Evolutionary conservation across 2,888 invertebrate species (phyloP), one percentile per base, ranked within the genome.

Genomic region (Myopa tessellatipennis): DNA sequence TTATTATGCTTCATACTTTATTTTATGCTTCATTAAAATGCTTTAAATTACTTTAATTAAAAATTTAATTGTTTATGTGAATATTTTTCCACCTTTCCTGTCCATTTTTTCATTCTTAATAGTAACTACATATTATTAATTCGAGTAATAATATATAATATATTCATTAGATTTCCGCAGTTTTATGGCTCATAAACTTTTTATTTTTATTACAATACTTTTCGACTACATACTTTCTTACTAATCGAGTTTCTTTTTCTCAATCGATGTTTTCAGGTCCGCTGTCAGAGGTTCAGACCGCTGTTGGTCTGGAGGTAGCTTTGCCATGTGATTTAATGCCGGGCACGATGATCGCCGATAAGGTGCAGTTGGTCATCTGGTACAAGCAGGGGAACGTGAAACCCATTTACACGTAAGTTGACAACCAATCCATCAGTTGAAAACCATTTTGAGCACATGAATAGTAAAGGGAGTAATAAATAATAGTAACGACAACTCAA

Each of bases 331-430:
- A 94, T 90, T 92, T 95, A 82, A 92, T 93, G 78, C 93, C 95
- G 0, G 92, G 93, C 4, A 91, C 93, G 16, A 85, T 85, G 84
- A 85, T 86, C 71, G 93, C 93, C 72, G 95, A 95, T 89, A 93
- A 93, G 85, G 93, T 95, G 83, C 93, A 92, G 69, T 91, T 95
- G 78, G 94, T 95, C 86, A 93, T 95, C 87, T 96, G 95, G 96
- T 95, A 95, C 91, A 94, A 94, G 86, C 94, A 94, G 84, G 93
- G 93, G 1, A 92, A 92, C 80, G 91, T 92, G 34, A 91, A 92
- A 61, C 94, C 94, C 52, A 94, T 94, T 84, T 94, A 94, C 89
- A 93, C 93, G 94, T 94, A 89, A 92, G 92, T 91, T 40, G 45
- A 55, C 34, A 73, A 45, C 45, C 45, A 6, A 45, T 45, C 6